Evolutionary conservation across 2,113 vertebrate genomes (phyloP).

Genomic region (Xiphorhynchus elegans): DNA sequence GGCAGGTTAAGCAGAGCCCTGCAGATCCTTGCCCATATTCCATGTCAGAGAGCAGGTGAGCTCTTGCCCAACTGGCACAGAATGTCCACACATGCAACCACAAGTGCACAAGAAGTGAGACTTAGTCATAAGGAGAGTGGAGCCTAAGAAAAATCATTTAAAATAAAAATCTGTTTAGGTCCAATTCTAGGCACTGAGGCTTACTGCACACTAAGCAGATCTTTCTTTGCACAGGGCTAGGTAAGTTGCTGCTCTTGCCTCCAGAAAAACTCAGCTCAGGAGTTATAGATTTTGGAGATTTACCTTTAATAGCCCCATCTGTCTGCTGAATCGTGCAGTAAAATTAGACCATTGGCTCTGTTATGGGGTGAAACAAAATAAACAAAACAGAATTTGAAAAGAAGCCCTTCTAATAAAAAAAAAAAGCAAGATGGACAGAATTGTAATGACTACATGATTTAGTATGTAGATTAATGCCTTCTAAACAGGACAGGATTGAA

Average conservation of each 20-base stretch:
- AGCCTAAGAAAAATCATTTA: not conserved
- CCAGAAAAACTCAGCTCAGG: not conserved
- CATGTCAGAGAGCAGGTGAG: not conserved
- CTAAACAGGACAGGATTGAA: constrained; percentile 50
- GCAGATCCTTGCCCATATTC: accelerated
- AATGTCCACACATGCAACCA: not conserved
- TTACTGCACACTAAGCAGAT: not conserved
- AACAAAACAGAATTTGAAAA: constrained; percentile 16
- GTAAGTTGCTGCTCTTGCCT: not conserved
- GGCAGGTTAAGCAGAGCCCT: not conserved
- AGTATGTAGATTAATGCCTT: constrained; percentile 48
- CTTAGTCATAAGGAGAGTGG: not conserved
- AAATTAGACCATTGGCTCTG: not conserved
- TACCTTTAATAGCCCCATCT: not conserved
- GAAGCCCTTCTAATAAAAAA: not conserved
- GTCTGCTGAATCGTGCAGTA: not conserved
- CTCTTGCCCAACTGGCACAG: not conserved
- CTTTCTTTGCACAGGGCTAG: not conserved
- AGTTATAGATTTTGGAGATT: not conserved
- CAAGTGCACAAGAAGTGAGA: not conserved
- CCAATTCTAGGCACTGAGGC: not conserved
- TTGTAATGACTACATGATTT: constrained; percentile 41
- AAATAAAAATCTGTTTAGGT: not conserved
- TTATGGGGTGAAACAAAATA: not conserved
- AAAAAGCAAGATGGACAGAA: constrained; percentile 33